Base-by-base conservation (phyloP, 1,140 invertebrate genomes). In the Drosophila kepulauana region DNA sequence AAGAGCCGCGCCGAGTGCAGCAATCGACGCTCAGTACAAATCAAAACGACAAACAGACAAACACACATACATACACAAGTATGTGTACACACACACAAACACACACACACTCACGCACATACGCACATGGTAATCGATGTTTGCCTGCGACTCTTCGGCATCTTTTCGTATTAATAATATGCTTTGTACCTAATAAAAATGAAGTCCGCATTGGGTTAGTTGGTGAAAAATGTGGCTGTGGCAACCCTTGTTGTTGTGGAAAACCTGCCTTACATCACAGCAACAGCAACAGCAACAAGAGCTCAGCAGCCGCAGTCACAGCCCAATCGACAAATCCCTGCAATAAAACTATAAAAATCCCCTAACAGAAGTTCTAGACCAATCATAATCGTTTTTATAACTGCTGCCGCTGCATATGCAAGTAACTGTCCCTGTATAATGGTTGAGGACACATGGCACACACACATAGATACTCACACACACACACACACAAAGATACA, bases 361-460 rank as follows among this genome's bases (percentile, higher is more conserved):
- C 77, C 52, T 71, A 63, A 80, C 81, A 59, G 48, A 70, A 73
- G 68, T 70, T 79, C 68, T 84, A 74, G 86, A 89, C 85, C 85
- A 89, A 89, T 89, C 85, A 89, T 89, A 89, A 89, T 89, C 85
- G 85, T 81, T 90, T 90, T 89, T 82, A 89, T 89, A 89, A 81
- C 85, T 56, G 20, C 20, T 25, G 20, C 20, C 0, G 20, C 20
- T 25, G 75, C 68, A 58, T 38, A 75, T 49, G 72, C 33, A 49
- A 59, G 33, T 61, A 64, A 54, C 49, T 61, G 46, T 45, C 25
- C 6, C 13, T 46, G 3, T 10, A 5, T 30, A 45, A 1, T 52
- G 58, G 68, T 38, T 35, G 35, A 56, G 62, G 64, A 56, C 76
- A 79, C 66, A 61, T 64, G 66, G 45, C 38, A 64, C 65, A 62